Conservation (phyloP, 2,888 invertebrate species). For the Craniophora ligustri region DNA sequence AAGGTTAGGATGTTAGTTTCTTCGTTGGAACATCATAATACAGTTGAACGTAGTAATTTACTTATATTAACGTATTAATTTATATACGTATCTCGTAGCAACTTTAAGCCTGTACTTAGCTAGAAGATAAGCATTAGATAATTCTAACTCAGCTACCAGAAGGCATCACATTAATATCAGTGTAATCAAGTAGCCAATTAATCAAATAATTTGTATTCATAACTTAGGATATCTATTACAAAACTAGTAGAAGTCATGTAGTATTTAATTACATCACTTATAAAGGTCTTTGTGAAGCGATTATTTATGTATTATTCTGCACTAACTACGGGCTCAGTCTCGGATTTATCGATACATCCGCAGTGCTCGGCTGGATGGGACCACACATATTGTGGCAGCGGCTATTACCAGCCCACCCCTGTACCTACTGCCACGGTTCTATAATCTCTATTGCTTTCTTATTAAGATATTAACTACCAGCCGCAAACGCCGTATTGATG, state of each 20-base stretch:
- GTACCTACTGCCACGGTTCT: conserved; percentile 63
- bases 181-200: conserved; percentile 7
- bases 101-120: no score
- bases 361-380: conserved; percentile 65
- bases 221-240: conserved; percentile 26
- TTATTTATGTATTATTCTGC: conserved; percentile 59
- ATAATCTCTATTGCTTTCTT: conserved; percentile 84
- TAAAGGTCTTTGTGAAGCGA: conserved; percentile 36
- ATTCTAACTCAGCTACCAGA: no score
- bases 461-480: conserved; percentile 86
- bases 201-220: conserved; percentile 7
- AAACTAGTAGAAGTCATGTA: conserved; percentile 37
- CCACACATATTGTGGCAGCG: conserved; percentile 74
- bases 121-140: no score
- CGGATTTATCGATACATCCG: conserved; percentile 66
- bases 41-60: no score
- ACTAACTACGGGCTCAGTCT: conserved; percentile 49
- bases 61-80: no score
- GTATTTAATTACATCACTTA: conserved; percentile 51
- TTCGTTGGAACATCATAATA: no score
- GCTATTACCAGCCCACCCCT: conserved; percentile 75
- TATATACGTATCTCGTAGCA: no score
- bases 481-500: conserved; percentile 78
- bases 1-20: no score
- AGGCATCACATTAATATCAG: neutral